Conservation (phyloP, 1,140 invertebrate species). For the Drosophila sproati region DNA sequence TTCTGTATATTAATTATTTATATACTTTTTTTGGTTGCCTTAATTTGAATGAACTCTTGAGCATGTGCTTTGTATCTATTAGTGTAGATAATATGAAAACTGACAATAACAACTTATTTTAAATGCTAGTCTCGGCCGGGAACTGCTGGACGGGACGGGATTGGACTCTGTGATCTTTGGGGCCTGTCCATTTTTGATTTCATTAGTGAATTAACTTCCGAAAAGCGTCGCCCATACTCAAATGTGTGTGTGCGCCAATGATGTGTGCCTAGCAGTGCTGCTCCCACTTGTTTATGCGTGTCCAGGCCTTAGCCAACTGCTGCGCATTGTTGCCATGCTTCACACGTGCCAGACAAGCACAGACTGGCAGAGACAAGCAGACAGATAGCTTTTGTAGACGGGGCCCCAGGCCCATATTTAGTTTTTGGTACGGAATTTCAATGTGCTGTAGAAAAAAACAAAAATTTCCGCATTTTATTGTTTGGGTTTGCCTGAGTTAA, state of each 20-base stretch:
- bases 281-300: conserved; percentile 60
- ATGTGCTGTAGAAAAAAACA: conserved; percentile 24
- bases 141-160: background rate
- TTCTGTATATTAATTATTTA: conserved; percentile 7
- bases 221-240: conserved; percentile 22
- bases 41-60: conserved; percentile 16
- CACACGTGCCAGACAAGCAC: conserved; percentile 56
- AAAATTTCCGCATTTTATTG: conserved; percentile 14
- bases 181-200: conserved; percentile 54
- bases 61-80: conserved; percentile 6
- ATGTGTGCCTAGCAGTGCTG: too few species aligned
- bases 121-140: conserved; percentile 39
- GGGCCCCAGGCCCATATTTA: background rate
- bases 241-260: background rate
- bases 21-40: conserved; percentile 12
- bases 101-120: conserved; percentile 26
- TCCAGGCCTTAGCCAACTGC: conserved; percentile 1
- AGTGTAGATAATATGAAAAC: conserved; percentile 9
- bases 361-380: background rate
- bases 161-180: background rate
- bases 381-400: background rate
- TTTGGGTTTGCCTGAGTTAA: background rate
- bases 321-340: conserved; percentile 57
- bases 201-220: conserved; percentile 72
- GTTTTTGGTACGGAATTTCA: conserved; percentile 49